Evolutionary conservation across 2,888 invertebrate genomes (phyloP).

Genomic region (Andrena flavipes): DNA sequence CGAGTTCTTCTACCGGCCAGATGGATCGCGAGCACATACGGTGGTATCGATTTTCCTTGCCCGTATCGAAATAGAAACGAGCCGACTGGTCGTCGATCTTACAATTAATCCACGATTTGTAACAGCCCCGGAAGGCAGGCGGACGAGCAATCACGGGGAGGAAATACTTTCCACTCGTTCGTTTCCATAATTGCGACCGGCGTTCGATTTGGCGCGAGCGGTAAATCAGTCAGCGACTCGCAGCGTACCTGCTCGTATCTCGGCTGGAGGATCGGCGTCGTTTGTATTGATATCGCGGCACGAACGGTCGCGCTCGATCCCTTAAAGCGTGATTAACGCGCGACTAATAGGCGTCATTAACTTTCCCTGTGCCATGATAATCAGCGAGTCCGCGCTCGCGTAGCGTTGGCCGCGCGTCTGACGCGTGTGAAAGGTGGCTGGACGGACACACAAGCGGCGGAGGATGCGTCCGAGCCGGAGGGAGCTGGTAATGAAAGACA

Average conservation of each 20-base stretch:
- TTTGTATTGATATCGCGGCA: conserved; percentile 33
- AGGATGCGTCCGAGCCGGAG: neutral
- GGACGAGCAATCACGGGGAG: conserved; percentile 18
- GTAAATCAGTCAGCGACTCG: conserved; percentile 57
- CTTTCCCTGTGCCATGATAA: conserved; percentile 65
- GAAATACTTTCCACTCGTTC: conserved; percentile 39
- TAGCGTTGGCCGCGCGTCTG: conserved; percentile 46
- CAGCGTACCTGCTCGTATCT: conserved; percentile 16
- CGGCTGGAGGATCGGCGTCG: conserved; percentile 45
- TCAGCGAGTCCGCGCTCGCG: conserved; percentile 50
- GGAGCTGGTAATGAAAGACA: conserved; percentile 51
- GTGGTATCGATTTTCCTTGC: conserved; percentile 16
- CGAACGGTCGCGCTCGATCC: conserved; percentile 44
- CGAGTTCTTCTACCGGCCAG: neutral
- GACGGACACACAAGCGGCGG: neutral
- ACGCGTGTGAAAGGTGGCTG: conserved; percentile 49
- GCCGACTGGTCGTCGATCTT: conserved; percentile 17
- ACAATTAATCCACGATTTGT: conserved; percentile 35
- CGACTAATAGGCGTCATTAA: conserved; percentile 71
- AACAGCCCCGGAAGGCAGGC: conserved; percentile 20
- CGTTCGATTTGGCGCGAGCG: conserved; percentile 33
- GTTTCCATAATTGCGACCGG: conserved; percentile 59
- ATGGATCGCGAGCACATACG: neutral
- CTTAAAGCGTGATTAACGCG: conserved; percentile 65
- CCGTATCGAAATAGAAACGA: conserved; percentile 4